Conservation (phyloP, 2,888 invertebrate genomes). For the Thera obeliscata region DNA sequence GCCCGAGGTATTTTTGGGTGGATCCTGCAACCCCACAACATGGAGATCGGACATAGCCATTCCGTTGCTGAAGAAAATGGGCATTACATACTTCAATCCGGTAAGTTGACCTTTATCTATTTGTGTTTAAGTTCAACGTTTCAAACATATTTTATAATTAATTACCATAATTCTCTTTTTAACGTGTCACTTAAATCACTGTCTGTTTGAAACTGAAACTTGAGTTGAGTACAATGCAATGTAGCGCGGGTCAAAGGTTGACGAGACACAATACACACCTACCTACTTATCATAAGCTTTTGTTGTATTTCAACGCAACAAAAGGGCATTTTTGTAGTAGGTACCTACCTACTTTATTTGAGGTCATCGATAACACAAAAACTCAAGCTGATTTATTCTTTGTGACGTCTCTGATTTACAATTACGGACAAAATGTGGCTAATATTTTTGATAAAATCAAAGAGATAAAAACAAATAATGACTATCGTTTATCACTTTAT, state of each 20-base stretch:
- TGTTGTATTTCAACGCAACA: conserved; percentile 1
- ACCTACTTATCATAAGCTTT: conserved; percentile 4
- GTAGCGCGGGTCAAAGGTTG: conserved; percentile 1
- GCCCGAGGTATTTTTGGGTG: conserved; percentile 97
- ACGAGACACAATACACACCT: conserved; percentile 6
- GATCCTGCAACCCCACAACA: conserved; percentile 99
- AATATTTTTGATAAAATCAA: too few relatives aligned
- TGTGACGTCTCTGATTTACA: not conserved
- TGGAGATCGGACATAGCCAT: conserved; percentile 99
- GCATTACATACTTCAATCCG: conserved; percentile 99
- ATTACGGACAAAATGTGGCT: not conserved
- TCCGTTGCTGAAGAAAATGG: conserved; percentile 95
- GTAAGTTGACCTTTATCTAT: conserved; percentile 83
- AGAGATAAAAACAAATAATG: too few relatives aligned
- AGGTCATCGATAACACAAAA: not conserved
- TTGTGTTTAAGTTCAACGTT: conserved; percentile 4
- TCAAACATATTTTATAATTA: conserved; percentile 6
- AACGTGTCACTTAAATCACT: conserved; percentile 12
- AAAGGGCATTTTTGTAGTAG: not conserved
- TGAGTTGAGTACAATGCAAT: not conserved
- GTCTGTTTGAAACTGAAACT: conserved; percentile 11
- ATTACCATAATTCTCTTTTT: conserved; percentile 17
- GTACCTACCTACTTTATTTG: not conserved
- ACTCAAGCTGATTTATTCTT: not conserved
- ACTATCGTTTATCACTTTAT: too few relatives aligned